Base-by-base conservation (phyloP, 1,140 invertebrate genomes). In the Panulirus ornatus region DNA sequence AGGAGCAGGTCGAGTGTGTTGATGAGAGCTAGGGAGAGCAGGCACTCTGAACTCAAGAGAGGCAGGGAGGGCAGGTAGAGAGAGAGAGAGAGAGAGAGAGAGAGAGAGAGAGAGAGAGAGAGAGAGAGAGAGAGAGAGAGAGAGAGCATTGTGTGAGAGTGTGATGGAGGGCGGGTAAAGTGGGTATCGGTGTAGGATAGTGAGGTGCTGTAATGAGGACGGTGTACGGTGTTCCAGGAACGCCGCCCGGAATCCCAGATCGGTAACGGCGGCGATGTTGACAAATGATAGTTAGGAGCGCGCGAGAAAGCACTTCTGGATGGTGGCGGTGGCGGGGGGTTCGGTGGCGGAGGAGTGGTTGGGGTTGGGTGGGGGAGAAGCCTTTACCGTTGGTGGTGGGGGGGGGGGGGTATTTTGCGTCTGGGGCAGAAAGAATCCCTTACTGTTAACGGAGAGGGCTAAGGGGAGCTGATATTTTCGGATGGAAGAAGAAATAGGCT, bases 261-360 rank as follows among this genome's bases (percentile, higher is more conserved):
- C 27, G 22, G 75, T 78, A 38, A 78, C 40, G 36, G 75, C 44
- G 75, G 40, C 75, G 75, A 78, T 78, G n/a, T 78, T 78, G 75
- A 78, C 75, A 78, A 27, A 78, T 78, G 75, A 78, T 78, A 78
- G 58, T 14, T 5, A 14, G 73, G 73, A 8, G 16, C 11, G 75
- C 40, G 40, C 22, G 14, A 19, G 40, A 44, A 78, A 47, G n/a
- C n/a, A 27, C n/a, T 30, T 27, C 9, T 22, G 58, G 3, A 9
- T 14, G n/a, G n/a, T 6, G 27, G 14, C 1, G 54, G 54, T 19
- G 3, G 54, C 19, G 14, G n/a, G 58, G 58, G 22, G 11, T 66
- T 66, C n/a, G 54, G 54, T 19, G 3, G 54, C 19, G 14, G n/a
- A 27, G 58, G 22, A n/a, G 11, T 66, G 27, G 3, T 30, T 27